Conservation (phyloP, 2,797 vertebrate species). For the Lophius americanus region DNA sequence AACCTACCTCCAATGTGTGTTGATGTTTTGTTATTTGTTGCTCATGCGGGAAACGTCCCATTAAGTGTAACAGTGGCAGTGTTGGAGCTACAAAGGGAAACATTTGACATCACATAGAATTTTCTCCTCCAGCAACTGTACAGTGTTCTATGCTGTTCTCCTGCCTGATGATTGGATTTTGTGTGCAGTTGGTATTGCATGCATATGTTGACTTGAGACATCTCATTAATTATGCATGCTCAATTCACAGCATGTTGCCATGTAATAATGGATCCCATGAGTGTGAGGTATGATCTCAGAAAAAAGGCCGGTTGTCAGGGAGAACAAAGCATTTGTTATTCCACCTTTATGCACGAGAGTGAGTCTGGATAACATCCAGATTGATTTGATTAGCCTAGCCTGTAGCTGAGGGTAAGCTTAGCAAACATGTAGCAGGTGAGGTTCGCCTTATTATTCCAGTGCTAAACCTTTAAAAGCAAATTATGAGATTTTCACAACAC, state of each 20-base stretch:
- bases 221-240: slow-evolving; percentile 65
- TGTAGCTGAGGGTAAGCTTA: slow-evolving; percentile 42
- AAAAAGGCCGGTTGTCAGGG: slow-evolving; percentile 47
- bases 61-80: background rate
- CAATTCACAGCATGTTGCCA: slow-evolving; percentile 38
- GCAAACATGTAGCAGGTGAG: slow-evolving; percentile 29
- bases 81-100: slow-evolving; percentile 15
- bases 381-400: slow-evolving; percentile 32
- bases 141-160: background rate
- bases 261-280: slow-evolving; percentile 45
- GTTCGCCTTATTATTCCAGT: slow-evolving; percentile 14
- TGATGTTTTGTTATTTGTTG: background rate
- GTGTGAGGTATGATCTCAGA: slow-evolving; percentile 25
- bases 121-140: background rate
- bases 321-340: slow-evolving; percentile 27
- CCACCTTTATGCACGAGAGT: slow-evolving; percentile 5
- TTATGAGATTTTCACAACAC: slow-evolving; percentile 65
- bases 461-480: slow-evolving; percentile 44
- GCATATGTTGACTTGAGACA: slow-evolving; percentile 29
- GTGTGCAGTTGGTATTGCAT: slow-evolving; percentile 19
- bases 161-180: slow-evolving; percentile 25
- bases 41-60: slow-evolving; percentile 1
- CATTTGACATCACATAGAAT: slow-evolving; percentile 17
- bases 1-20: background rate
- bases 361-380: slow-evolving; percentile 38